A percentile compares a stretch with the other conserved stretches of the same genome.
These are phyloP conservation scores for Ichneumoninae sp. DNA, from an alignment of 2,888 invertebrate genomes.

Conservation along the genomic window DNA sequence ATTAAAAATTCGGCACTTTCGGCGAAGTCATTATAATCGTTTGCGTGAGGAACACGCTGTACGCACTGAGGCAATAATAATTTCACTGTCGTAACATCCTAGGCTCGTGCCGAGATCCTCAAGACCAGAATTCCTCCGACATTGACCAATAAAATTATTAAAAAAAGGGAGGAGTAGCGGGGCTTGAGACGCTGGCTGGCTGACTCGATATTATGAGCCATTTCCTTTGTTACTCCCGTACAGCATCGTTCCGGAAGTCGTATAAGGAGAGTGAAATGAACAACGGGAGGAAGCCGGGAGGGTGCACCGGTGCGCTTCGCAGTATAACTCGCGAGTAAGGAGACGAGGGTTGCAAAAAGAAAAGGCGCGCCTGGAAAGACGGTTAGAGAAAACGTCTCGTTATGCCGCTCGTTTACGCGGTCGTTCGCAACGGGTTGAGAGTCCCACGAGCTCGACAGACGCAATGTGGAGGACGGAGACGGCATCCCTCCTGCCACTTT, in stretches of 20 bases:
- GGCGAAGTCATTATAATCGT: background rate
- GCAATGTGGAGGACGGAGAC: constrained; percentile 19
- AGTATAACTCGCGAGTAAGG: constrained; percentile 11
- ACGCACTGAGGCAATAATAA: constrained; percentile 21
- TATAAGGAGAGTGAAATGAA: constrained; percentile 54
- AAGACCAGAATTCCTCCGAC: background rate
- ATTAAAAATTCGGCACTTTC: constrained; percentile 19
- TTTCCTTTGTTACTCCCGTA: constrained; percentile 50
- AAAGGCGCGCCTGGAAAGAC: background rate
- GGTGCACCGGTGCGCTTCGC: constrained; percentile 20
- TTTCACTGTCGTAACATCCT: background rate
- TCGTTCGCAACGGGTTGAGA: constrained; percentile 30
- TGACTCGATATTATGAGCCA: constrained; percentile 54
- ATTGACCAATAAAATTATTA: constrained; percentile 13
- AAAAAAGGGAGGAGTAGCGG: constrained; percentile 4
- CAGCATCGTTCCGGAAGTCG: constrained; percentile 58
- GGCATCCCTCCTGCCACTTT: background rate
- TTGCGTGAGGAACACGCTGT: constrained; percentile 14
- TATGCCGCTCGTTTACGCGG: constrained; percentile 19
- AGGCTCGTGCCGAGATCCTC: background rate
- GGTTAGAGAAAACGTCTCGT: constrained; percentile 15
- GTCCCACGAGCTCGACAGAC: background rate
- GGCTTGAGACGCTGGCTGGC: constrained; percentile 8
- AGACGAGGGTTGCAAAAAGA: background rate
- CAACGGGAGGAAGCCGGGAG: constrained; percentile 31